Evolutionary conservation across 1,140 invertebrate genomes (phyloP), one percentile per base, ranked within the genome.

Genomic region (Prorops nasuta): DNA sequence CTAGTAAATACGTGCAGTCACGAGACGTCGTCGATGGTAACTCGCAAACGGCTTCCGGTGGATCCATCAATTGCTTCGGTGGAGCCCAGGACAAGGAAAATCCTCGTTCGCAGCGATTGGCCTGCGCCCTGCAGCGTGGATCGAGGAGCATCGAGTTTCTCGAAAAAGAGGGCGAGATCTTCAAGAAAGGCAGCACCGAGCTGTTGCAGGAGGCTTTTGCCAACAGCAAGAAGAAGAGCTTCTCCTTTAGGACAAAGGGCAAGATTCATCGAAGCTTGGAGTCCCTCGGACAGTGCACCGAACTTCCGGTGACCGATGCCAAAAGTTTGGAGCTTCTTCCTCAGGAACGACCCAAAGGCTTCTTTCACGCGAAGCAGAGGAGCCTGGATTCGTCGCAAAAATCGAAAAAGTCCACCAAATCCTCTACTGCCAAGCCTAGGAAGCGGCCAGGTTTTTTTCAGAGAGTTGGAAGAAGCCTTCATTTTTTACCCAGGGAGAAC

Each of bases 151-250:
- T 67, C 0, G 64, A 69, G 18, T 70, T 63, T 17, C 53, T 60
- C 3, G 64, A 69, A 31, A 54, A 60, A 6, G 69, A 64, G n/a
- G 63, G 60, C 12, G 67, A 70, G 31, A 63, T 70, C 6, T 70
- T 65, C 40, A 62, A 64, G 12, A 69, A 67, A 28, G 66, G 54
- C 22, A 68, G 58, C 18, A 63, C 18, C 28, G 63, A 65, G 8
- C 7, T 69, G 12, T 39, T 64, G 10, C 59, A 64, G 32, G 63
- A 58, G 1, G 14, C 51, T 0, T 44, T 50, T 1, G 16, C 36
- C 2, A 44, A 38, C 18, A 44, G 40, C 16, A 56, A 51, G 7
- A 46, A 41, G 1, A 49, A 56, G 19, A 65, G 60, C 22, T 55
- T 65, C 22, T 67, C 66, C 0, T 65, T 62, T 31, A 54, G 44